These are phyloP conservation scores for Argentina silus DNA, from an alignment of 2,797 vertebrate genomes.

Conservation along the genomic window DNA sequence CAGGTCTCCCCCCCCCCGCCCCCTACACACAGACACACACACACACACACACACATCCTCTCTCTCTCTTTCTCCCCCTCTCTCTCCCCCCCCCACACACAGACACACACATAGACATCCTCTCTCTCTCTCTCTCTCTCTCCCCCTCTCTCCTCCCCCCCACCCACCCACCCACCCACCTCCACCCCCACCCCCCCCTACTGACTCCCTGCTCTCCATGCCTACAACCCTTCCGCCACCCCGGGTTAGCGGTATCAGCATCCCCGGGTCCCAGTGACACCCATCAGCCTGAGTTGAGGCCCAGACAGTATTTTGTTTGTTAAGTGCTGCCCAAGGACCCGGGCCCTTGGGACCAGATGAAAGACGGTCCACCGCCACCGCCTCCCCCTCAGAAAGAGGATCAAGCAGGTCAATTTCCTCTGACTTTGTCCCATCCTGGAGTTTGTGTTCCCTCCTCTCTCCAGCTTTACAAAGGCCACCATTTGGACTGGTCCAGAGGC, in stretches of 20 bases:
- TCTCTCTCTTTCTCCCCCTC: no score
- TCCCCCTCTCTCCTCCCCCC: constrained; percentile 77
- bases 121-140: no score
- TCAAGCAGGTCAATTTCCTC: constrained; percentile 86
- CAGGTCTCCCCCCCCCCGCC: constrained; percentile 70
- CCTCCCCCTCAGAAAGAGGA: constrained; percentile 77
- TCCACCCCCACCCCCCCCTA: constrained; percentile 60
- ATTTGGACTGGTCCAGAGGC: constrained; percentile 71
- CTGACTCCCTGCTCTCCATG: constrained; percentile 12
- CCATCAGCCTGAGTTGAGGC: constrained; percentile 65
- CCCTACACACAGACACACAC: no score
- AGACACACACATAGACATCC: no score
- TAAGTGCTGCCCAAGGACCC: constrained; percentile 79
- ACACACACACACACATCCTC: no score
- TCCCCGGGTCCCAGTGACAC: constrained; percentile 63
- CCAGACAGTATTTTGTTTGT: constrained; percentile 82
- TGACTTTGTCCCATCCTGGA: constrained; percentile 79
- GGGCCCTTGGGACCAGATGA: constrained; percentile 78
- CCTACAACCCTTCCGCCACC: constrained; percentile 64
- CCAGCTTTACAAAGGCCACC: constrained; percentile 73
- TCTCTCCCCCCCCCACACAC: no score
- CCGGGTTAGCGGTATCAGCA: constrained; percentile 58
- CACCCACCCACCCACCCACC: no score
- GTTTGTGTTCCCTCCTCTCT: constrained; percentile 76
- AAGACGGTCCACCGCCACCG: constrained; percentile 65